A percentile compares a stretch with the other conserved stretches of the same genome.
Conservation (phyloP, 2,888 invertebrate genomes). For the Portevinia maculata region DNA sequence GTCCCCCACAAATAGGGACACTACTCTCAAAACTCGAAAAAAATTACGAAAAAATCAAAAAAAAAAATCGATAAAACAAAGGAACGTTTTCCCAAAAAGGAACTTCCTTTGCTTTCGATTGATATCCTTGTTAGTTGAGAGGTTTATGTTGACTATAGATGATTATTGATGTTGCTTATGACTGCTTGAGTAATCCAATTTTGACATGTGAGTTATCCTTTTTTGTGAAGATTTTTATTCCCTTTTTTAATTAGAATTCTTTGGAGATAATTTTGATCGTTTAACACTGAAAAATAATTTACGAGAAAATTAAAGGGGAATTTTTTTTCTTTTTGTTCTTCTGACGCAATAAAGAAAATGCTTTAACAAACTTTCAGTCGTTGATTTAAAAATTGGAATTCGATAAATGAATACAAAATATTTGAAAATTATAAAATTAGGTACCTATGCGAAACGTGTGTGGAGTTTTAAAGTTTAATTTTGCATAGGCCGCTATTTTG, state of each 20-base stretch:
- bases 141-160: too few species aligned
- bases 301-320: background rate
- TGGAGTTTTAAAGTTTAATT: too few species aligned
- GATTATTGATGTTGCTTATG: slow-evolving; percentile 11
- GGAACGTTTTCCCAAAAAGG: slow-evolving; percentile 2
- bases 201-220: slow-evolving; percentile 41
- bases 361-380: background rate
- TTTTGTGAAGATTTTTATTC: slow-evolving; percentile 3
- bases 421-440: too few species aligned
- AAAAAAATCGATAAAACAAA: slow-evolving; percentile 25
- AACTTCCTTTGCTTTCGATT: slow-evolving; percentile 23
- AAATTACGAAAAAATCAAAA: slow-evolving; percentile 34
- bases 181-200: slow-evolving; percentile 49
- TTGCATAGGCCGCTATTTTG: too few species aligned
- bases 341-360: slow-evolving; percentile 48
- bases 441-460: too few species aligned
- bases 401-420: background rate
- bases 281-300: slow-evolving; percentile 37
- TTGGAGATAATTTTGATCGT: slow-evolving; percentile 4
- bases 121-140: slow-evolving; percentile 37
- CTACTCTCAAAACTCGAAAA: slow-evolving; percentile 71
- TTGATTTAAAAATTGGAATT: too few species aligned
- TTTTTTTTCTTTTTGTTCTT: background rate
- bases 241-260: slow-evolving; percentile 25
- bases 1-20: slow-evolving; percentile 74